A percentile compares a stretch with the other conserved stretches of the same genome.
Conservation (phyloP, 2,888 invertebrate species). For the Elegia similella region DNA sequence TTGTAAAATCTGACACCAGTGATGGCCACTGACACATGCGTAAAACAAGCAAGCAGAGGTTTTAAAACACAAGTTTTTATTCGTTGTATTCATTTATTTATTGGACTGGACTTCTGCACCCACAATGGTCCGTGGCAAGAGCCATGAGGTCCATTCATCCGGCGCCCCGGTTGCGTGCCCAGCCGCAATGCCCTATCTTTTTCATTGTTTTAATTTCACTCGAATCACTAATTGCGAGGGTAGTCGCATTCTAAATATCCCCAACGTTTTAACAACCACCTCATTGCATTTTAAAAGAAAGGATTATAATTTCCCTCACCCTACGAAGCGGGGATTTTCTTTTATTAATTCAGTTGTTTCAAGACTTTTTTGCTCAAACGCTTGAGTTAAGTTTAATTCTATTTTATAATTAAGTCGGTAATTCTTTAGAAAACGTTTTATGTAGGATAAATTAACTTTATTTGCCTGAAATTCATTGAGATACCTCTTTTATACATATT, state of each 20-base stretch:
- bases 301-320: conserved; percentile 77
- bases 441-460: conserved; percentile 22
- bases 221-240: conserved; percentile 75
- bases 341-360: conserved; percentile 73
- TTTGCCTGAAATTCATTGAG: conserved; percentile 27
- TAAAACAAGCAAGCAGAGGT: too few relatives aligned
- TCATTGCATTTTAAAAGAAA: conserved; percentile 81
- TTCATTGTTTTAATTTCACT: conserved; percentile 77
- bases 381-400: conserved; percentile 32
- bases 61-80: background rate
- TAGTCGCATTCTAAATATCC: conserved; percentile 73
- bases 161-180: conserved; percentile 42
- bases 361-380: conserved; percentile 38
- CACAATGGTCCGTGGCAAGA: background rate
- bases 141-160: conserved; percentile 40
- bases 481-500: background rate
- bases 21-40: too few relatives aligned
- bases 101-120: background rate
- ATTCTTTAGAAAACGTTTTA: conserved; percentile 22
- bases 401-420: conserved; percentile 28
- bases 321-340: conserved; percentile 53
- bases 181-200: conserved; percentile 41
- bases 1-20: too few relatives aligned
- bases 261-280: conserved; percentile 78
- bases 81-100: background rate